Conservation (phyloP, 2,888 invertebrate genomes). For the Agonopterix subpropinquella region DNA sequence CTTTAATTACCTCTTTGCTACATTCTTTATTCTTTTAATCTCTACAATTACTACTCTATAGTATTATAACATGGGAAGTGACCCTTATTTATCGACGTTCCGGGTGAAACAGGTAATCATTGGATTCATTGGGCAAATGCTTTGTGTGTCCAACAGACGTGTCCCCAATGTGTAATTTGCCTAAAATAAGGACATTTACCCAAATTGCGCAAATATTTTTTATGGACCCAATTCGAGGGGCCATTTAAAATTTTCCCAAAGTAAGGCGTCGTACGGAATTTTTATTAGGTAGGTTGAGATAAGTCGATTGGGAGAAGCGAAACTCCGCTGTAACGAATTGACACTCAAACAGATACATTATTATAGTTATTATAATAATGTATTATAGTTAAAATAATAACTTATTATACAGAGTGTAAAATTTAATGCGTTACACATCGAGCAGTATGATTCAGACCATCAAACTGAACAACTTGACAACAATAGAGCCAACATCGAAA, state of each 20-base stretch:
- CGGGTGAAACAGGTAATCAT: conserved; percentile 1
- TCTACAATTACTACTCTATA: no score
- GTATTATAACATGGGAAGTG: not conserved
- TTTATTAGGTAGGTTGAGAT: conserved; percentile 2
- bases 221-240: conserved; percentile 12
- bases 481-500: no score
- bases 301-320: not conserved
- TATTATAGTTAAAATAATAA: no score
- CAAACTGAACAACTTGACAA: no score
- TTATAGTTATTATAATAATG: no score
- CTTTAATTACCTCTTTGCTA: no score
- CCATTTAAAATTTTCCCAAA: conserved; percentile 7
- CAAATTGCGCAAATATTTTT: conserved; percentile 18
- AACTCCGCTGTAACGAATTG: no score
- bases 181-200: conserved; percentile 4
- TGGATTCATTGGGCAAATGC: conserved; percentile 1
- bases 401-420: no score
- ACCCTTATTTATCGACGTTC: conserved; percentile 6
- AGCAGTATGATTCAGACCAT: no score
- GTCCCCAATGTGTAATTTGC: conserved; percentile 1
- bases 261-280: conserved; percentile 2
- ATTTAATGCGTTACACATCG: no score
- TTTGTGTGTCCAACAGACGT: conserved; percentile 2
- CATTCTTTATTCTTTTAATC: no score
- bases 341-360: no score